Evolutionary conservation across 2,113 vertebrate genomes (phyloP).

Genomic region (Ranitomeya imitator): DNA sequence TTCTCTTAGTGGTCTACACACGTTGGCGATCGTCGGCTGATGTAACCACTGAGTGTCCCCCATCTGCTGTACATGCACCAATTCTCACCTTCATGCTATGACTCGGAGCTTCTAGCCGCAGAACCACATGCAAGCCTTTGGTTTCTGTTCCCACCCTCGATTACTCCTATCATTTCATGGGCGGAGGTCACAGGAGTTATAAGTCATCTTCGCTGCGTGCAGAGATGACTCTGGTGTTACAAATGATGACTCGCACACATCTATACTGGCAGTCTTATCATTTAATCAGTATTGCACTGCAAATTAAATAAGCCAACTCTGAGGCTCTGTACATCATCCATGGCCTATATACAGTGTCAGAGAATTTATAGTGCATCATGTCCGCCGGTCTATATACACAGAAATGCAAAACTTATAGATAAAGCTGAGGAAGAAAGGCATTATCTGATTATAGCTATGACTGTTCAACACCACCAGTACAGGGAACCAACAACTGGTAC

Average conservation of each 20-base stretch:
- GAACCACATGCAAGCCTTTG: neutral
- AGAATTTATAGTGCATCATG: neutral
- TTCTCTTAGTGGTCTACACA: neutral
- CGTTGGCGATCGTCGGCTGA: too few species aligned
- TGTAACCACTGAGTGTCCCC: too few species aligned
- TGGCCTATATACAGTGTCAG: slow-evolving; percentile 20
- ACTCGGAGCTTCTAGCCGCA: slow-evolving; percentile 9
- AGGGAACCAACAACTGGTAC: neutral
- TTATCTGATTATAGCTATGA: neutral
- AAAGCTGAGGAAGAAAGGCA: neutral
- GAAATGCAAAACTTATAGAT: neutral
- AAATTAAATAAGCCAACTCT: slow-evolving; percentile 39
- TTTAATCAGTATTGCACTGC: slow-evolving; percentile 36
- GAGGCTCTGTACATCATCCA: slow-evolving; percentile 32
- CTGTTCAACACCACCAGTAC: neutral
- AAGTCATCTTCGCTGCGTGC: neutral
- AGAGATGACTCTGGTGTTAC: neutral
- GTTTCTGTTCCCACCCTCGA: slow-evolving; percentile 35
- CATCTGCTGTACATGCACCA: too few species aligned
- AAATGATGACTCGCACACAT: neutral
- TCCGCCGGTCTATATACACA: slow-evolving; percentile 17
- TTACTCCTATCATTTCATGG: neutral
- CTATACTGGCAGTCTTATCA: neutral
- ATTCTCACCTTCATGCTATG: neutral
- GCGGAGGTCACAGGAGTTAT: neutral